phyloP scores from a whole-genome alignment of 2,797 vertebrate genomes.

The Semotilus atromaculatus region DNA sequence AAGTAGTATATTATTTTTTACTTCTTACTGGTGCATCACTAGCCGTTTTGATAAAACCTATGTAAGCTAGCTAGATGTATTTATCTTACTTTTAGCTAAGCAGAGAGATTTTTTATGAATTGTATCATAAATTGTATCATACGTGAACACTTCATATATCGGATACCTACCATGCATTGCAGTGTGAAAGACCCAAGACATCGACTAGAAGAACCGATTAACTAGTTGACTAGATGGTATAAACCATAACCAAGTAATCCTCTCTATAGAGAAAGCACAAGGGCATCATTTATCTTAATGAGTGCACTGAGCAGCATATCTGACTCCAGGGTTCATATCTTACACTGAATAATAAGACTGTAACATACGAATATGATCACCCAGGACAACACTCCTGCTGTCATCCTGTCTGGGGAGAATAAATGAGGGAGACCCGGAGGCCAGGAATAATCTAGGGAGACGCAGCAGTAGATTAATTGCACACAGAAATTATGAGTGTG shows the following conservation, averaged over 20 bases:
- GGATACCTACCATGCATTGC: neutral
- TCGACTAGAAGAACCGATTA: neutral
- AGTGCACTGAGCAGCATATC: neutral
- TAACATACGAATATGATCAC: slow-evolving; percentile 25
- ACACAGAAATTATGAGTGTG: slow-evolving; percentile 38
- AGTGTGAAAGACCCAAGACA: neutral
- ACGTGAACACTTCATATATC: neutral
- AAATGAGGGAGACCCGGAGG: slow-evolving; percentile 32
- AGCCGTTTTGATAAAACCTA: neutral
- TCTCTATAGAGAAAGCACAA: slow-evolving; percentile 4
- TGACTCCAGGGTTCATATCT: slow-evolving; percentile 17
- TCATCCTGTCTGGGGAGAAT: slow-evolving; percentile 24
- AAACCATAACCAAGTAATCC: neutral
- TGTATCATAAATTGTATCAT: too few relatives aligned
- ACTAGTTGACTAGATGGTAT: neutral
- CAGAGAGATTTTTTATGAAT: too few relatives aligned
- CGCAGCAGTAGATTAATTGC: slow-evolving; percentile 49
- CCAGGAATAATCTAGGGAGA: slow-evolving; percentile 42
- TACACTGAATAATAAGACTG: slow-evolving; percentile 24
- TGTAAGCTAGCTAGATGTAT: neutral
- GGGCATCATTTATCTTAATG: slow-evolving; percentile 16
- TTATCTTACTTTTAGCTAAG: neutral
- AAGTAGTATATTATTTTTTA: neutral
- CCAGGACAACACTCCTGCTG: slow-evolving; percentile 22
- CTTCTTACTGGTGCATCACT: neutral